A percentile compares a stretch with the other conserved stretches of the same genome.
Evolutionary conservation across 1,140 invertebrate genomes (phyloP).

Genomic region (Pectinophora gossypiella): DNA sequence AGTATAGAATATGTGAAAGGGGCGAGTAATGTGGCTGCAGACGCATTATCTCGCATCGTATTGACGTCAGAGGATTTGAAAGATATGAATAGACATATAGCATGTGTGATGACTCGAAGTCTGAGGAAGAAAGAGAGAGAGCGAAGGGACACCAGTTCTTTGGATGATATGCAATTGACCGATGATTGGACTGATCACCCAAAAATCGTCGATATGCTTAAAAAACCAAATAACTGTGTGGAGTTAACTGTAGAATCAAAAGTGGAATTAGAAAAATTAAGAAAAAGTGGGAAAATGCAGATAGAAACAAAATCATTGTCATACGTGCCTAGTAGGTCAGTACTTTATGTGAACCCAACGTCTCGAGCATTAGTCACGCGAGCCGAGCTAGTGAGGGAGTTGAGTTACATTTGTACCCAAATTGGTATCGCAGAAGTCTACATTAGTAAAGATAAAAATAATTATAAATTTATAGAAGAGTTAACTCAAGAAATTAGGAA

Average conservation of each 20-base stretch:
- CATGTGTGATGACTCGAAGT: conserved; percentile 1
- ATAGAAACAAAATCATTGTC: background rate
- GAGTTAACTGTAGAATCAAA: background rate
- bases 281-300: background rate
- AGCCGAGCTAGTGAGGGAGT: conserved; percentile 2
- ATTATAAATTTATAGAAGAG: background rate
- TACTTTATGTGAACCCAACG: background rate
- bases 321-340: background rate
- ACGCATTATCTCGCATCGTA: conserved; percentile 7
- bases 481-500: background rate
- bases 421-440: background rate
- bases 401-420: background rate
- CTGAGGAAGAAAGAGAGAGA: background rate
- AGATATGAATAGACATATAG: background rate
- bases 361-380: conserved; percentile 1
- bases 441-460: background rate
- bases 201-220: background rate
- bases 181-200: background rate
- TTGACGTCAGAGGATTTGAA: conserved; percentile 3
- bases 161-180: background rate
- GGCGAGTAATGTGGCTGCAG: conserved; percentile 13
- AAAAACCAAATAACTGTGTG: background rate
- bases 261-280: background rate
- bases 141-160: background rate
- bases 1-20: conserved; percentile 39